Evolutionary conservation across 2,797 vertebrate species (phyloP).

Genomic region (Setipinna tenuifilis): DNA sequence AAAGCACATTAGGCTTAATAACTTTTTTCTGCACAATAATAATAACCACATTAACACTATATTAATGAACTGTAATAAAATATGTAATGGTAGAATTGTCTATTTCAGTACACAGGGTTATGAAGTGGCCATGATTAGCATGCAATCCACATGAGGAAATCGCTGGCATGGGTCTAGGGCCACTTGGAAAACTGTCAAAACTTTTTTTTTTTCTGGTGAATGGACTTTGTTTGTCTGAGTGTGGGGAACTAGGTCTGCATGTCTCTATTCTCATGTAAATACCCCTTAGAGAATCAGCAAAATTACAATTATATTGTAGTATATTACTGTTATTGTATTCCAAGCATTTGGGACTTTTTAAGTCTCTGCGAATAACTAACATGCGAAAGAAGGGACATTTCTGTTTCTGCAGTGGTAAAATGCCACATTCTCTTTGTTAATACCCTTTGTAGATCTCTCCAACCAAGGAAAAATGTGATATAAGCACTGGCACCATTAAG

Average conservation of each 20-base stretch:
- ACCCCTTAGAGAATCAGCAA: background rate
- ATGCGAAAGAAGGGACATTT: too few species aligned
- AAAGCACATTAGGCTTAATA: too few species aligned
- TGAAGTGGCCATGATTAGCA: background rate
- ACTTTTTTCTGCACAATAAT: too few species aligned
- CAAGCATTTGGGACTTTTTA: background rate
- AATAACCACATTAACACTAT: too few species aligned
- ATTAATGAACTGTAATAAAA: too few species aligned
- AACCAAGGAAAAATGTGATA: too few species aligned
- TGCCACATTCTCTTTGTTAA: too few species aligned
- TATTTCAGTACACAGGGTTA: background rate
- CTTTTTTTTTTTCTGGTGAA: background rate
- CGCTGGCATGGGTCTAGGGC: background rate
- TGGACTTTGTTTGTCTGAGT: background rate
- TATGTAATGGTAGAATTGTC: too few species aligned
- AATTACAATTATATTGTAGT: slow-evolving; percentile 43
- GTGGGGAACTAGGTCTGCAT: background rate
- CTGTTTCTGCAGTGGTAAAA: too few species aligned
- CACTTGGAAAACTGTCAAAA: background rate
- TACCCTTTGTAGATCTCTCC: too few species aligned
- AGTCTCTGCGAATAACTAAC: background rate
- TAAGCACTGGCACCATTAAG: too few species aligned
- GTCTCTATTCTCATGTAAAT: background rate
- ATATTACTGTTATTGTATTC: slow-evolving; percentile 40
- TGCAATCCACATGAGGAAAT: background rate